These are phyloP conservation scores for Hydrozoanthus tunicans DNA, from an alignment of 64 coral and sea anemone genomes.

Conservation along the genomic window DNA sequence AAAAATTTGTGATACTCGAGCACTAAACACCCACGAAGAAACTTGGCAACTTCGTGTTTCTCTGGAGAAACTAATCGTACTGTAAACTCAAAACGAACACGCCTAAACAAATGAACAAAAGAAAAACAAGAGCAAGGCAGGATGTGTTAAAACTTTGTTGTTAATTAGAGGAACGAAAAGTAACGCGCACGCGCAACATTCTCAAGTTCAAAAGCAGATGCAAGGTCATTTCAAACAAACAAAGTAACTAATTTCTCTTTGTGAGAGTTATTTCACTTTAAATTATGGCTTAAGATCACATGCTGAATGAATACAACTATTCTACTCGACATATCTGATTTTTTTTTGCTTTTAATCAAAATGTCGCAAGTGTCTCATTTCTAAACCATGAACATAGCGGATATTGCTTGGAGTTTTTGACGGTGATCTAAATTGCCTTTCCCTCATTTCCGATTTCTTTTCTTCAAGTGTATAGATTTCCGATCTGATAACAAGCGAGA, in stretches of 20 bases:
- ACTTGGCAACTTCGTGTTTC: not conserved
- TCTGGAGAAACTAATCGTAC: not conserved
- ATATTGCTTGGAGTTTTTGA: slow-evolving; percentile 4
- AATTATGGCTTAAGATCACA: not conserved
- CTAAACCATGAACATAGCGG: slow-evolving; percentile 12
- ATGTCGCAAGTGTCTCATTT: not conserved
- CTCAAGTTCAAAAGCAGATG: not conserved
- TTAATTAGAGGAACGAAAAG: not conserved
- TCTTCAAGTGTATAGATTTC: slow-evolving; percentile 50
- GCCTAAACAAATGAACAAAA: not conserved
- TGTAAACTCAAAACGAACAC: not conserved
- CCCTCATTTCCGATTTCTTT: slow-evolving; percentile 55
- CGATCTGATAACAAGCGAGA: slow-evolving; percentile 36
- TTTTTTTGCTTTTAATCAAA: slow-evolving; percentile 34
- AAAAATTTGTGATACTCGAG: too few species aligned
- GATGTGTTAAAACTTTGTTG: not conserved
- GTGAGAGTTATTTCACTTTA: not conserved
- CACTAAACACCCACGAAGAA: too few species aligned
- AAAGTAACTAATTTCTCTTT: slow-evolving; percentile 2
- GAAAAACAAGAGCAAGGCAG: not conserved
- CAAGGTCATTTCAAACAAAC: slow-evolving; percentile 16
- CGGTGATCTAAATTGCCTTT: slow-evolving; percentile 38
- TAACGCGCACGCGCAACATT: not conserved
- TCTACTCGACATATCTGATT: not conserved
- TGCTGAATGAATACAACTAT: slow-evolving; percentile 10